Base-by-base conservation (phyloP, 1,140 invertebrate species). In the Drosophila baimaii region DNA sequence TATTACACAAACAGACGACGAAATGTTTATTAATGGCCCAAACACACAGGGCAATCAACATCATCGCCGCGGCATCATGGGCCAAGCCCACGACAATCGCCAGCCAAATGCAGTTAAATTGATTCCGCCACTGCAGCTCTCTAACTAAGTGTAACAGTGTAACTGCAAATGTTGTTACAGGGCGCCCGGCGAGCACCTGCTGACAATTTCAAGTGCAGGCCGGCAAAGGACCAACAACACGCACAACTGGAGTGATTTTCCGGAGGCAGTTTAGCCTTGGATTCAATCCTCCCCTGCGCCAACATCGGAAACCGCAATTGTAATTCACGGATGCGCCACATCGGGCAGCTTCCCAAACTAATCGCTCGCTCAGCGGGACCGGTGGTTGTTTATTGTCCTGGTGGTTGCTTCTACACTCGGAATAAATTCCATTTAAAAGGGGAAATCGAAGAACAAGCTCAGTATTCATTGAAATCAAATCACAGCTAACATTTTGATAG, bases 191-290 rank as follows among this genome's bases (percentile, higher is more conserved):
- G 70, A 81, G 90, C 90, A 91, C 90, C 90, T 91, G 90, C 90
- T 91, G 90, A 90, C 90, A 91, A 91, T 91, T 90, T 91, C 88
- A 91, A 91, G 90, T 91, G 90, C 88, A 77, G 58, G 68, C 61
- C 47, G 25, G 62, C 63, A 76, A 61, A 64, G 51, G 69, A 89
- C 75, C 49, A 76, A 85, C 79, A 81, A 90, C 81, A 85, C 46
- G 64, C 64, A 90, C 82, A 86, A 86, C 84, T 86, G 82, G 79
- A 74, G 59, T 65, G 71, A 86, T 85, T 86, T 61, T 55, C 62
- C 61, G 27, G 61, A 21, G 33, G 51, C 31, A 25, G 44, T 62
- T 43, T 43, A 19, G 15, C 39, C 31, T 56, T 55, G 21, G 25
- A 29, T 15, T 15, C 29, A 37, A 52, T 54, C 56, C 47, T 55